Percentiles rank a stretch among this genome's conserved stretches.
Conservation (phyloP, 2,888 invertebrate genomes). For the Phanerotoma sp. region DNA sequence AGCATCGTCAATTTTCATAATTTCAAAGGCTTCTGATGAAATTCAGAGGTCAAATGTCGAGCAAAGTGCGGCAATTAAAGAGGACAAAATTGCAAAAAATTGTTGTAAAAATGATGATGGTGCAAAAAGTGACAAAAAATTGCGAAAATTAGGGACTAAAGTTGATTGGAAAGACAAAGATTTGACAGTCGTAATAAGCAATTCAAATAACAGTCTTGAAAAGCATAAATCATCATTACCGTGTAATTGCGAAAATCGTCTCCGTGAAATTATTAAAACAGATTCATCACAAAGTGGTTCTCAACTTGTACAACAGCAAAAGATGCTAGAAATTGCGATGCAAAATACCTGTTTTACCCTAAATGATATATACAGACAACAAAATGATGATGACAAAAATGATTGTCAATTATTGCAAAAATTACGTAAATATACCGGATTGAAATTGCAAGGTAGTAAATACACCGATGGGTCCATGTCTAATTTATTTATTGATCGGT, state of each 20-base stretch:
- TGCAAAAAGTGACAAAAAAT: too few relatives aligned
- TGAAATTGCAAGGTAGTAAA: conserved; percentile 35
- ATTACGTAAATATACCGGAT: conserved; percentile 36
- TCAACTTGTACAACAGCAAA: conserved; percentile 8
- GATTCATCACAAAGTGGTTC: conserved; percentile 28
- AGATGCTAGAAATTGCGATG: conserved; percentile 23
- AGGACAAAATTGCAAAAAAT: too few relatives aligned
- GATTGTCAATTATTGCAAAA: conserved; percentile 34
- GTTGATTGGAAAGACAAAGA: too few relatives aligned
- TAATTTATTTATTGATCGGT: conserved; percentile 34
- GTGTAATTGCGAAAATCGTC: conserved; percentile 31
- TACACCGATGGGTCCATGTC: conserved; percentile 23
- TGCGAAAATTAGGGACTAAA: too few relatives aligned
- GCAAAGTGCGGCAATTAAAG: too few relatives aligned
- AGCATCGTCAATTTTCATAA: too few relatives aligned
- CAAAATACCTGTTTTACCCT: conserved; percentile 27
- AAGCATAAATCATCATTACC: conserved; percentile 34
- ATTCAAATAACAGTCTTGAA: conserved; percentile 5
- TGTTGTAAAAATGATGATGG: too few relatives aligned
- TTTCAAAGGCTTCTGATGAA: too few relatives aligned
- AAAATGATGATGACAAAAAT: conserved; percentile 30
- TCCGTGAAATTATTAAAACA: conserved; percentile 32
- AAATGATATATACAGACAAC: conserved; percentile 27
- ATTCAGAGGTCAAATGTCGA: too few relatives aligned
- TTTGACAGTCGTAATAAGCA: conserved; percentile 3